Conservation (phyloP, 1,140 invertebrate genomes). For the Neodiprion fabricii region DNA sequence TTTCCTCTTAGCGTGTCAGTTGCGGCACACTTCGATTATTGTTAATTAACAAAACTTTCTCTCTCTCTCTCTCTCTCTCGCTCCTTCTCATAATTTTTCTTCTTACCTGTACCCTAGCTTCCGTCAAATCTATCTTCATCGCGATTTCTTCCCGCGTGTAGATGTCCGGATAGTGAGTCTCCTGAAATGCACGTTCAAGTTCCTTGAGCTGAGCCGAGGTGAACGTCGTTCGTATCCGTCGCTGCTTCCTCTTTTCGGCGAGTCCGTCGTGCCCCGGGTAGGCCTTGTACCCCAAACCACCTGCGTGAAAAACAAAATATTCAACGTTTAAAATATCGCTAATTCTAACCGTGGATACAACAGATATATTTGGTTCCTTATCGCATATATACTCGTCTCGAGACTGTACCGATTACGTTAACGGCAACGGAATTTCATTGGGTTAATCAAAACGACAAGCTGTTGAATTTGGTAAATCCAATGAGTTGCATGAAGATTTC, state of each 20-base stretch:
- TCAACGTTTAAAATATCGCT: background rate
- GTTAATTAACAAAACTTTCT: background rate
- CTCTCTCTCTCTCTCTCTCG: constrained; percentile 1
- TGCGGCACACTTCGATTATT: constrained; percentile 1
- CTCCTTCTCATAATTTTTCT: constrained; percentile 9
- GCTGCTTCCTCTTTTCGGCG: constrained; percentile 90
- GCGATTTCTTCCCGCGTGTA: constrained; percentile 99
- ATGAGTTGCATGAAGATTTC: too few species aligned
- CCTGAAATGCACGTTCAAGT: constrained; percentile 93
- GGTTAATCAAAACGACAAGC: too few species aligned
- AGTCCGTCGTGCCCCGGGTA: constrained; percentile 85
- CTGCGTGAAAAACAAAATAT: constrained; percentile 53
- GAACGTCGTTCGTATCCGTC: constrained; percentile 95
- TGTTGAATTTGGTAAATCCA: too few species aligned
- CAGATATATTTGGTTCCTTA: too few species aligned
- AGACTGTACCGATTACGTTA: too few species aligned
- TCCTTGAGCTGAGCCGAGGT: constrained; percentile 96
- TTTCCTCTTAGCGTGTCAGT: background rate
- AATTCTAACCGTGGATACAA: too few species aligned
- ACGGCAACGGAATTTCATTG: too few species aligned
- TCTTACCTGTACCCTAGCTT: constrained; percentile 96
- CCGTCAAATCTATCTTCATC: constrained; percentile 97
- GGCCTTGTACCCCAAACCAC: constrained; percentile 86
- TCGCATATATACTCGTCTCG: too few species aligned
- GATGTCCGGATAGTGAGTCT: constrained; percentile 99